Evolutionary conservation across 2,113 vertebrate genomes (phyloP).

Genomic region (Procavia capensis): DNA sequence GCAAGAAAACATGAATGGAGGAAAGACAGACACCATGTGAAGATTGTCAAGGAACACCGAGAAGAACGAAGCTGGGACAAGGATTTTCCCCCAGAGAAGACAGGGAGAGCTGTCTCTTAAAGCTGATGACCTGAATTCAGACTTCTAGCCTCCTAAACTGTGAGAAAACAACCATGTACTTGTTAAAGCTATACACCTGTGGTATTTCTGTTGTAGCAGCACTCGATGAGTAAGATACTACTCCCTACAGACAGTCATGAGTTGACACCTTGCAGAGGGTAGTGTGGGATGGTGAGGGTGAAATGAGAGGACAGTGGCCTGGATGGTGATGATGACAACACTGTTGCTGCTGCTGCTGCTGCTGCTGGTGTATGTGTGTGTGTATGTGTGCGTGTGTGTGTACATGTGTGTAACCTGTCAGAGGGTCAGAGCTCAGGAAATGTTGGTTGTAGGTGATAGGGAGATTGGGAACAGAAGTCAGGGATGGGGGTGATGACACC

Average conservation of each 20-base stretch:
- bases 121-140: not conserved
- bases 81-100: not conserved
- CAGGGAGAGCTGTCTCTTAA: not conserved
- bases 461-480: not conserved
- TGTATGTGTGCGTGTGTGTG: no score
- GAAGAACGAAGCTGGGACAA: not conserved
- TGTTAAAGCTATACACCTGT: not conserved
- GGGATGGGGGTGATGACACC: fast-evolving
- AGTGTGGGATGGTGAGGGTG: not conserved
- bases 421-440: not conserved
- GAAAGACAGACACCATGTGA: not conserved
- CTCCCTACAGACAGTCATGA: not conserved
- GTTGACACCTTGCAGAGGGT: not conserved
- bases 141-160: not conserved
- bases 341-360: not conserved
- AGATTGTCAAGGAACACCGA: not conserved
- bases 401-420: no score
- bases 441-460: not conserved
- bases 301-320: not conserved
- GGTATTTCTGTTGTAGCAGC: not conserved
- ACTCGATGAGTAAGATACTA: not conserved
- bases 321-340: not conserved
- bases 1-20: not conserved
- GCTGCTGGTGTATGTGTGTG: not conserved
- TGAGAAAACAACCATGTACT: not conserved